Base-by-base conservation (phyloP, 1,140 invertebrate species). In the Drosophila eugracilis region DNA sequence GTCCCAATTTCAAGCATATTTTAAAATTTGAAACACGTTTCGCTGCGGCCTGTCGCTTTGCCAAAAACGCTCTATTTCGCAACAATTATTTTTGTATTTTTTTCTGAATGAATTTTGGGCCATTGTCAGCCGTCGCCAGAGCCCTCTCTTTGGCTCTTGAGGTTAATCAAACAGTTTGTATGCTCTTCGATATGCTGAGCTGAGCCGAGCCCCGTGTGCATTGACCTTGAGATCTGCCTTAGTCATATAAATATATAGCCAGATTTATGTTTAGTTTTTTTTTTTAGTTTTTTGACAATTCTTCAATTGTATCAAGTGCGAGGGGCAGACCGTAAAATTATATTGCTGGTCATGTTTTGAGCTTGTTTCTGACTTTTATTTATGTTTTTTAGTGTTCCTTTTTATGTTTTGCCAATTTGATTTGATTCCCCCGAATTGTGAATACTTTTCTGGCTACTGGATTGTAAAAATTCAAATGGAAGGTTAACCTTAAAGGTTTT, bases 121-220 rank as follows among this genome's bases (percentile, higher is more conserved):
- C 83, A 88, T 65, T 75, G 83, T 88, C 83, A 81, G 69, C 34
- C 36, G 19, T 42, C 42, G 37, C 39, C 15, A 49, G 63, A 47
- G 62, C 36, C 36, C 49, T 60, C 57, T 70, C 80, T 85, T 73
- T 32, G 52, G 37, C 76, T 85, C 67, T 85, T 85, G 75, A 86
- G 81, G 77, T 86, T 86, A 85, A 81, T 85, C 81, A 81, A 85
- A 78, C 77, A 55, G 66, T 86, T 85, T 85, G 67, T 88, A 75
- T 78, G 67, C 83, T 86, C 81, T 80, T 88, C 34, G 58, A 49
- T 60, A 49, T 41, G 55, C 47, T 42, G 49, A 45, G 22, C 48
- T 65, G 58, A 58, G 37, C 62, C 37, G 49, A 60, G 6, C 44
- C 21, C 53, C 44, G 49, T 83, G 60, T 78, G 57, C 62, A 62